Conservation (phyloP, 1,140 invertebrate genomes). For the Stegodyphus dumicola region DNA sequence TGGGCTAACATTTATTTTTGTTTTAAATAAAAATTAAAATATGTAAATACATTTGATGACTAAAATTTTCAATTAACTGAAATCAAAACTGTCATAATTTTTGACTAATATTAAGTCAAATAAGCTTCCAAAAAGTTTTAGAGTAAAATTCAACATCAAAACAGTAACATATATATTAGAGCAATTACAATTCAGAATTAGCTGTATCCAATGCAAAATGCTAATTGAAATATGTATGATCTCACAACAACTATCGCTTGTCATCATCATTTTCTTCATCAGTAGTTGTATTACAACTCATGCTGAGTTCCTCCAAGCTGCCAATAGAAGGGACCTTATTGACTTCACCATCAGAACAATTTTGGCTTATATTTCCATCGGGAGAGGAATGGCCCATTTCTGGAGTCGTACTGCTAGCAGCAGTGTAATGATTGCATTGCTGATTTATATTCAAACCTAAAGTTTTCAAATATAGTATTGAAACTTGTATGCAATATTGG, state of each 20-base stretch:
- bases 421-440: slow-evolving; percentile 38
- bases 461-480: not conserved
- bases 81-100: too few species aligned
- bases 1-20: too few species aligned
- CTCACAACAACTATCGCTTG: slow-evolving; percentile 31
- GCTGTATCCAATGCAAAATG: not conserved
- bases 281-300: slow-evolving; percentile 37
- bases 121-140: not conserved
- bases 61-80: too few species aligned
- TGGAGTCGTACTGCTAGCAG: slow-evolving; percentile 24
- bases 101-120: not conserved
- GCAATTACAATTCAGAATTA: not conserved
- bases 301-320: slow-evolving; percentile 56
- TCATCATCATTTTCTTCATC: slow-evolving; percentile 55
- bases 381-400: slow-evolving; percentile 51
- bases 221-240: not conserved
- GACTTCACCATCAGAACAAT: slow-evolving; percentile 52
- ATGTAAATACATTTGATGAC: too few species aligned
- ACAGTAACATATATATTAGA: not conserved
- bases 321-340: slow-evolving; percentile 48
- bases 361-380: slow-evolving; percentile 51
- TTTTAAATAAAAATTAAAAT: too few species aligned
- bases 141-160: not conserved
- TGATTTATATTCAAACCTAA: slow-evolving; percentile 8
- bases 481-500: too few species aligned